Evolutionary conservation across 2,113 vertebrate genomes (phyloP).

Genomic region (Larimichthys polyactis): DNA sequence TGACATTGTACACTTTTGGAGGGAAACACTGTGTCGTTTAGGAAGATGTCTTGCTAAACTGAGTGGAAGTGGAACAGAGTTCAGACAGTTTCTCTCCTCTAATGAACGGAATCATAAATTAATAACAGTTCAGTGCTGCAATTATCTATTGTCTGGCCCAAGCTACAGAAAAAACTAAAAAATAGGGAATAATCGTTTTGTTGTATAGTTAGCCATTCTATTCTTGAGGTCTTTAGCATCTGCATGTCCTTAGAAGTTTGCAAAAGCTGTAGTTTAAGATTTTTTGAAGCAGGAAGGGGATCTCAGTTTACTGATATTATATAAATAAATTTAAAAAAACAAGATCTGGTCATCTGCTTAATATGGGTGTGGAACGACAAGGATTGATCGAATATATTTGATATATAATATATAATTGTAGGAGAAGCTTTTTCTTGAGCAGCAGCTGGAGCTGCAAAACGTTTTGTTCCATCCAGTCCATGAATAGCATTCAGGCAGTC

Average conservation of each 20-base stretch:
- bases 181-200: background rate
- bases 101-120: constrained; percentile 51
- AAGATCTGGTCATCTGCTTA: background rate
- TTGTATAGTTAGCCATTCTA: background rate
- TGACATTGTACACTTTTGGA: background rate
- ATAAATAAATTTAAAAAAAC: background rate
- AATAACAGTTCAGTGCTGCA: constrained; percentile 42
- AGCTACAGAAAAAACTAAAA: background rate
- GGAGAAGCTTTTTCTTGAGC: background rate
- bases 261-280: background rate
- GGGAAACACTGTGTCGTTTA: background rate
- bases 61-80: constrained; percentile 37
- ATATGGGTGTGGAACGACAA: background rate
- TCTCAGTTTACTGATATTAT: background rate
- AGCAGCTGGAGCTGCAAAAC: background rate
- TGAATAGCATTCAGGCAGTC: background rate
- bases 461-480: background rate
- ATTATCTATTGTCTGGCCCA: background rate
- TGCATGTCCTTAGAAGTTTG: background rate
- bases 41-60: constrained; percentile 33
- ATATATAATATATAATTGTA: background rate
- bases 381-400: background rate
- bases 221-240: background rate
- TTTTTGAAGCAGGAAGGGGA: background rate
- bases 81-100: constrained; percentile 23